A percentile compares a stretch with the other conserved stretches of the same genome.
phyloP scores from a whole-genome alignment of 2,797 vertebrate species.

The Enteromius trimaculatus region DNA sequence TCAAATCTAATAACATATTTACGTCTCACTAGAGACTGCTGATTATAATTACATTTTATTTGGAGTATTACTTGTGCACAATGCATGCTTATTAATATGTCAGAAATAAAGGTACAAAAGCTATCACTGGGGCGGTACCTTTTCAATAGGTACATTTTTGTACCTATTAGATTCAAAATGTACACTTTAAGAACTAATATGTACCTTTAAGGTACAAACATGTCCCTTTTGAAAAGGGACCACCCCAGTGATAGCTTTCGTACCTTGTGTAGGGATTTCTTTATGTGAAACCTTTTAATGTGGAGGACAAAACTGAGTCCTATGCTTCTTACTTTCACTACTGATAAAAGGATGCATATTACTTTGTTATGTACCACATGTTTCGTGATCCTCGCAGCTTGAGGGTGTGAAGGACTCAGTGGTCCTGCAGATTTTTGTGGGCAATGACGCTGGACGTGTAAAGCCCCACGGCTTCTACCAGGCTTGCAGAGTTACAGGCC shows the following conservation, averaged over 20 bases:
- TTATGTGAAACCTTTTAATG: neutral
- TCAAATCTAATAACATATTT: neutral
- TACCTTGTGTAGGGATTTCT: neutral
- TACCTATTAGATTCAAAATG: no score
- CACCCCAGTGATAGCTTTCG: no score
- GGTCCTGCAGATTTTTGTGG: constrained; percentile 94
- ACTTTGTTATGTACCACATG: constrained; percentile 6
- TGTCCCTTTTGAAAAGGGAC: no score
- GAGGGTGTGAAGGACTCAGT: constrained; percentile 94
- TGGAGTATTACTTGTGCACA: neutral
- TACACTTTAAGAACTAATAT: no score
- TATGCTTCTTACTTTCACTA: constrained; percentile 1
- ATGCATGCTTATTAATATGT: neutral
- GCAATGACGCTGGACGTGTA: constrained; percentile 93
- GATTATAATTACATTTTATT: neutral
- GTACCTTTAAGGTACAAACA: no score
- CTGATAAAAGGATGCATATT: constrained; percentile 24
- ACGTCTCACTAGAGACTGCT: neutral
- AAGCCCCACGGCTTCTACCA: constrained; percentile 99
- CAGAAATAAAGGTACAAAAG: no score
- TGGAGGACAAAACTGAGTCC: neutral
- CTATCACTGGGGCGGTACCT: no score
- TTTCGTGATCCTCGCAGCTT: constrained; percentile 76
- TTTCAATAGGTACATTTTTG: no score
- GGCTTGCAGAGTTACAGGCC: constrained; percentile 94